These are phyloP conservation scores for Melanotaenia nigrans DNA, from an alignment of 2,797 vertebrate species.

Conservation along the genomic window DNA sequence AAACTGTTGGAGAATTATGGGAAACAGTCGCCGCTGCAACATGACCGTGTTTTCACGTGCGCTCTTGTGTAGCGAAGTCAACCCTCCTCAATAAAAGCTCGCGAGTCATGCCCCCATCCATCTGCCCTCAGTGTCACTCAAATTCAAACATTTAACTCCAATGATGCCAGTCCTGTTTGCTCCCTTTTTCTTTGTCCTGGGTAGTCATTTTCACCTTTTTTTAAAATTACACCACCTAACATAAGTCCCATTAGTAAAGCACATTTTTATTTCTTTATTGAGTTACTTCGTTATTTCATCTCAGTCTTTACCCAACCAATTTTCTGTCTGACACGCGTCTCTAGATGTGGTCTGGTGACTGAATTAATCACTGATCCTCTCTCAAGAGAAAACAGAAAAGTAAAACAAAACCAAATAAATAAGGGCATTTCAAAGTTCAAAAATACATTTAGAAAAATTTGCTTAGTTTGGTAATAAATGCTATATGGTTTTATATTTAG, in stretches of 20 bases:
- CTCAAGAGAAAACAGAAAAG: background rate
- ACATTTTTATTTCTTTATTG: too few species aligned
- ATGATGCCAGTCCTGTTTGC: constrained; percentile 23
- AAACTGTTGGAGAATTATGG: constrained; percentile 29
- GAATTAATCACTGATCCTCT: background rate
- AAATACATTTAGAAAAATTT: background rate
- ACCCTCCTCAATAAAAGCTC: constrained; percentile 52
- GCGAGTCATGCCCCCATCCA: constrained; percentile 46
- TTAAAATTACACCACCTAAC: too few species aligned
- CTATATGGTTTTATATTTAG: background rate
- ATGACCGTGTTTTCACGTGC: constrained; percentile 37
- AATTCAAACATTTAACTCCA: constrained; percentile 53
- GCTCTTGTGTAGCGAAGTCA: constrained; percentile 30
- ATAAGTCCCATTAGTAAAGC: background rate
- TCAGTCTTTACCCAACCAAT: background rate
- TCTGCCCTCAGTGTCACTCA: constrained; percentile 23
- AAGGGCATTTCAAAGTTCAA: background rate
- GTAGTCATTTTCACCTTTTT: too few species aligned
- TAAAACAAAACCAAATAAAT: background rate
- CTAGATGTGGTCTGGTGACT: background rate
- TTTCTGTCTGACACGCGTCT: background rate
- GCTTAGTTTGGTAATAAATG: background rate
- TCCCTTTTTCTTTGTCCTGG: too few species aligned
- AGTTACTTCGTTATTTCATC: background rate
- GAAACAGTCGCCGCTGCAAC: constrained; percentile 50